Percentiles rank a stretch among this genome's conserved stretches.
phyloP scores from a whole-genome alignment of 1,140 invertebrate genomes.

The Gerris buenoi region DNA sequence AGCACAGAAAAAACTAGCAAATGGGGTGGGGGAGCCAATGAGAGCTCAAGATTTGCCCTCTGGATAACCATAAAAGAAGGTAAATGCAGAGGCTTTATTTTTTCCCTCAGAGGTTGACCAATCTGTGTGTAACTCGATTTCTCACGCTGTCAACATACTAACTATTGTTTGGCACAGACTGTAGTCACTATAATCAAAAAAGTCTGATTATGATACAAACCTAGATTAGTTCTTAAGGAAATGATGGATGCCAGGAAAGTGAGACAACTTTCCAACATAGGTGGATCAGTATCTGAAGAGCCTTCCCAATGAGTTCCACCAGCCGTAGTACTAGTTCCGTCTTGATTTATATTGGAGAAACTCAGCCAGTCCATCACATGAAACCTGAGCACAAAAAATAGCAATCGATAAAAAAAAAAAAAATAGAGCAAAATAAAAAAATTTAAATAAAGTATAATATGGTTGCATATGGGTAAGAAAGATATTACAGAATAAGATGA shows the following conservation, averaged over 20 bases:
- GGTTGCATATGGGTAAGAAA: too few species aligned
- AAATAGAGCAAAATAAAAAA: slow-evolving; percentile 29
- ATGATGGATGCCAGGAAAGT: slow-evolving; percentile 82
- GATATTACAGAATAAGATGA: too few species aligned
- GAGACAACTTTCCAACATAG: slow-evolving; percentile 83
- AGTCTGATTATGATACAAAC: slow-evolving; percentile 34
- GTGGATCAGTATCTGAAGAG: slow-evolving; percentile 55
- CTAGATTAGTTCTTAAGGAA: slow-evolving; percentile 76
- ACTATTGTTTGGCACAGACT: too few species aligned
- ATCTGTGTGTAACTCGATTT: too few species aligned
- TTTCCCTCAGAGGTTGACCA: too few species aligned
- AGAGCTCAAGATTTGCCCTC: too few species aligned
- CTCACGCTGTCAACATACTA: background rate
- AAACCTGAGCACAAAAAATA: slow-evolving; percentile 39
- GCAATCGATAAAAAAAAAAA: background rate
- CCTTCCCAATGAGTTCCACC: slow-evolving; percentile 29
- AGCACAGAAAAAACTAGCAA: too few species aligned
- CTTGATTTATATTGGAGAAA: slow-evolving; percentile 42
- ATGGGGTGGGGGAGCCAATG: too few species aligned
- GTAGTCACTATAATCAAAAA: too few species aligned
- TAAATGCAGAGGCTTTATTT: too few species aligned
- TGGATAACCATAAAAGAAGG: too few species aligned
- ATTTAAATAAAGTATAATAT: slow-evolving; percentile 76
- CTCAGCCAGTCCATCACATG: slow-evolving; percentile 73
- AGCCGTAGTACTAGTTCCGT: slow-evolving; percentile 32